A percentile compares a stretch with the other conserved stretches of the same genome.
Conservation (phyloP, 2,797 vertebrate species). For the Picus viridis region DNA sequence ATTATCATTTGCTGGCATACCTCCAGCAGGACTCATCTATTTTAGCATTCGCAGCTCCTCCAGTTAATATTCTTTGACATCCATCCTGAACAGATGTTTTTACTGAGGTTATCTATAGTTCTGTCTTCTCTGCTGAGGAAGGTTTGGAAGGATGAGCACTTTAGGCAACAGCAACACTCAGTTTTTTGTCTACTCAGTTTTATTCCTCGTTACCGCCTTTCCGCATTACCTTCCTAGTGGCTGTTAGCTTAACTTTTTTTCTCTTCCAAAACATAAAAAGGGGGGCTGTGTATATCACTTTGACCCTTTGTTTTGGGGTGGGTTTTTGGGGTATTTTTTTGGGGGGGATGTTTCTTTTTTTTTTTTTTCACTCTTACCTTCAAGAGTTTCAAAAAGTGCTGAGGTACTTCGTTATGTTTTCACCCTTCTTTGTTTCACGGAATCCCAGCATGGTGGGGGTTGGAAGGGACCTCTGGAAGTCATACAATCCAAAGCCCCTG, state of each 20-base stretch:
- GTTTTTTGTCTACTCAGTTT: neutral
- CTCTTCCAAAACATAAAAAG: neutral
- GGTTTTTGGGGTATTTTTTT: no score
- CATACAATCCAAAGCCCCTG: no score
- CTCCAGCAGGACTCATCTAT: conserved; percentile 54
- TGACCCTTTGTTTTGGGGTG: neutral
- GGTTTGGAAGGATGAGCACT: neutral
- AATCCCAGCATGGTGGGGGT: no score
- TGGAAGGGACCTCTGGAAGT: no score
- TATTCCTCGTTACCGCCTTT: neutral
- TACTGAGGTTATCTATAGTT: conserved; percentile 23
- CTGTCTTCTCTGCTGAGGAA: conserved; percentile 9
- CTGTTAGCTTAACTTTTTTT: neutral
- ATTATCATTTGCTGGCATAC: conserved; percentile 35
- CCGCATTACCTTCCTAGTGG: neutral
- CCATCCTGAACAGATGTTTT: conserved; percentile 55
- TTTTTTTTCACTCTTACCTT: neutral
- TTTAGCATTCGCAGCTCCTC: conserved; percentile 30
- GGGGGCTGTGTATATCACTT: neutral
- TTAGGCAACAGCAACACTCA: neutral
- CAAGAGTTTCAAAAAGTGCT: neutral
- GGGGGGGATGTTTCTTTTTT: neutral
- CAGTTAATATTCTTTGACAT: conserved; percentile 55
- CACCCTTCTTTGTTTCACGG: neutral
- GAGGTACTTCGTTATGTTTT: neutral